A percentile compares a stretch with the other conserved stretches of the same genome.
phyloP scores from a whole-genome alignment of 2,888 invertebrate species.

The Lepeophtheirus nordmannii region DNA sequence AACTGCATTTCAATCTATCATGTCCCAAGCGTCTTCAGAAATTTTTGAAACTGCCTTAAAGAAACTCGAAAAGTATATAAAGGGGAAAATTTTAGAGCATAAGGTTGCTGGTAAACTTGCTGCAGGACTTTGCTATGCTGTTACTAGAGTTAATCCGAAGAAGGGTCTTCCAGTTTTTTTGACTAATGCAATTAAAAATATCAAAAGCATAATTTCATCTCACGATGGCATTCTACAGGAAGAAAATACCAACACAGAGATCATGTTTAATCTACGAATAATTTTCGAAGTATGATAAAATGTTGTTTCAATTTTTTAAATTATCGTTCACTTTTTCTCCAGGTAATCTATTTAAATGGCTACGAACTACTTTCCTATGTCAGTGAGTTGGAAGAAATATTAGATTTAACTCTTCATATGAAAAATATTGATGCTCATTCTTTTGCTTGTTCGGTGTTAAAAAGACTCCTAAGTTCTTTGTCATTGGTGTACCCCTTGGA shows the following conservation, averaged over 20 bases:
- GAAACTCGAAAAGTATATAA: slow-evolving; percentile 54
- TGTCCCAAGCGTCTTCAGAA: slow-evolving; percentile 50
- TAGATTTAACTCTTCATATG: slow-evolving; percentile 18
- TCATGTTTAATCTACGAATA: slow-evolving; percentile 58
- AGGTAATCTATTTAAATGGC: neutral
- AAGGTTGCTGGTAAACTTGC: slow-evolving; percentile 66
- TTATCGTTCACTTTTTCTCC: neutral
- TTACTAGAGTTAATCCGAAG: slow-evolving; percentile 42
- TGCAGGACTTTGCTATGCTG: slow-evolving; percentile 50
- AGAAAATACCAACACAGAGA: slow-evolving; percentile 58
- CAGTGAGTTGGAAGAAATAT: slow-evolving; percentile 22
- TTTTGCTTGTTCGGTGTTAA: neutral
- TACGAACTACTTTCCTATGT: slow-evolving; percentile 25
- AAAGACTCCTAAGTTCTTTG: slow-evolving; percentile 2
- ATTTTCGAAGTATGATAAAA: slow-evolving; percentile 45
- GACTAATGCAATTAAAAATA: slow-evolving; percentile 42
- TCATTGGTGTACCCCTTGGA: slow-evolving; percentile 37
- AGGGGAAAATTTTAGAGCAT: slow-evolving; percentile 60
- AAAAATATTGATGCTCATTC: slow-evolving; percentile 11
- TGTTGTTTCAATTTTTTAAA: neutral
- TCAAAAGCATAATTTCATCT: slow-evolving; percentile 2
- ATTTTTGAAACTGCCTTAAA: slow-evolving; percentile 49
- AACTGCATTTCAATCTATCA: slow-evolving; percentile 26
- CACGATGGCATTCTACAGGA: slow-evolving; percentile 42
- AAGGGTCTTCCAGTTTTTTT: slow-evolving; percentile 54